Conservation (phyloP, 2,113 vertebrate genomes). For the Zosterops lateralis region DNA sequence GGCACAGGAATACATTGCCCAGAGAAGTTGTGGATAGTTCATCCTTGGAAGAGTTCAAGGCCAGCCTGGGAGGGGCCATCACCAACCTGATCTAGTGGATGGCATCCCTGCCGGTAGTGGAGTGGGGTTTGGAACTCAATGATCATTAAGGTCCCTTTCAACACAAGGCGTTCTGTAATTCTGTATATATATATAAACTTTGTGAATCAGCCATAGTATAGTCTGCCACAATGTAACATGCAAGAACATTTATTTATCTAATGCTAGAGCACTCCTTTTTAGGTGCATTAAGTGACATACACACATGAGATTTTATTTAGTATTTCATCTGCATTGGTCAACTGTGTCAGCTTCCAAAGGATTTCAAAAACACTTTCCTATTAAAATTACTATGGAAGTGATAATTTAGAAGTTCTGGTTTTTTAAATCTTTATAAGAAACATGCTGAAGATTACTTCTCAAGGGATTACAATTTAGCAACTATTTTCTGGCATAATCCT, state of each 20-base stretch:
- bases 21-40: neutral
- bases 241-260: conserved; percentile 5
- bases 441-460: neutral
- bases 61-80: neutral
- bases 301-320: neutral
- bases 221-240: neutral
- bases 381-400: neutral
- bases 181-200: neutral
- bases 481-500: conserved; percentile 75
- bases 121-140: neutral
- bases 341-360: neutral
- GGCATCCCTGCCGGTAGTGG: neutral
- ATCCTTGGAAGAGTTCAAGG: neutral
- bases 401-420: neutral
- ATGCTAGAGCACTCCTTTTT: neutral
- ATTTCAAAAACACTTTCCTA: neutral
- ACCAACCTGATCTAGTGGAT: neutral
- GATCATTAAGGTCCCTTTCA: neutral
- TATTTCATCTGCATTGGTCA: neutral
- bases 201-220: neutral
- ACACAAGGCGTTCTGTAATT: neutral
- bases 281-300: neutral
- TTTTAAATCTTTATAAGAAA: neutral
- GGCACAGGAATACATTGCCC: neutral
- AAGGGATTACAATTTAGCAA: conserved; percentile 21